Evolutionary conservation across 2,888 invertebrate species (phyloP).

Genomic region (Monoplex corrugatus): DNA sequence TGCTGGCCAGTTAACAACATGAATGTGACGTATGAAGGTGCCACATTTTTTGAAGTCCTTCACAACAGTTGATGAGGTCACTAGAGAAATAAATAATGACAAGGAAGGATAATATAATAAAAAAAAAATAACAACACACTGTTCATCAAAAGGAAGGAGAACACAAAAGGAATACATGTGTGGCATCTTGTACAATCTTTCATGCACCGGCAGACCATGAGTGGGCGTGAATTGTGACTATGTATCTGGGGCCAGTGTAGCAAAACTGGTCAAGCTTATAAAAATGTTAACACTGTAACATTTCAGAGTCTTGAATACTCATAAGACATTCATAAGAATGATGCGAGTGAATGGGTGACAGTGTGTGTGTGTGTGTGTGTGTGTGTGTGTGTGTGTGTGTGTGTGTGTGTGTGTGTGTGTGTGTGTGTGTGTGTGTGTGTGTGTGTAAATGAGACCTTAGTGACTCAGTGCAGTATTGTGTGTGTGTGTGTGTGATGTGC

Average conservation of each 20-base stretch:
- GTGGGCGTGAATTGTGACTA: background rate
- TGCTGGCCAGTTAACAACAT: constrained; percentile 51
- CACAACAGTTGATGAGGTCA: constrained; percentile 30
- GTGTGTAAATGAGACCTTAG: background rate
- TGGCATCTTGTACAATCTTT: no score
- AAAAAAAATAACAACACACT: no score
- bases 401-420: background rate
- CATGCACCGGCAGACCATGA: no score
- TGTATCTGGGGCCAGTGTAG: no score
- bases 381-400: background rate
- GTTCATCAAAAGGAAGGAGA: no score
- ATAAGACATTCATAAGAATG: no score
- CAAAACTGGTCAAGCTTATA: no score
- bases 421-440: background rate
- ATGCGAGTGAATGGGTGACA: background rate
- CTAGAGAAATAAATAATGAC: constrained; percentile 31
- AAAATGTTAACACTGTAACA: no score
- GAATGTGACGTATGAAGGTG: constrained; percentile 63
- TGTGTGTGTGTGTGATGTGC: no score
- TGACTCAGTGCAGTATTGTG: no score
- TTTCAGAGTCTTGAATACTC: no score
- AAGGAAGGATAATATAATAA: background rate
- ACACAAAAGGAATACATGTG: no score
- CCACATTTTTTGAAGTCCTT: constrained; percentile 60
- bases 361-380: background rate